Conservation (phyloP, 2,797 vertebrate species). For the Ceyx erithaca region DNA sequence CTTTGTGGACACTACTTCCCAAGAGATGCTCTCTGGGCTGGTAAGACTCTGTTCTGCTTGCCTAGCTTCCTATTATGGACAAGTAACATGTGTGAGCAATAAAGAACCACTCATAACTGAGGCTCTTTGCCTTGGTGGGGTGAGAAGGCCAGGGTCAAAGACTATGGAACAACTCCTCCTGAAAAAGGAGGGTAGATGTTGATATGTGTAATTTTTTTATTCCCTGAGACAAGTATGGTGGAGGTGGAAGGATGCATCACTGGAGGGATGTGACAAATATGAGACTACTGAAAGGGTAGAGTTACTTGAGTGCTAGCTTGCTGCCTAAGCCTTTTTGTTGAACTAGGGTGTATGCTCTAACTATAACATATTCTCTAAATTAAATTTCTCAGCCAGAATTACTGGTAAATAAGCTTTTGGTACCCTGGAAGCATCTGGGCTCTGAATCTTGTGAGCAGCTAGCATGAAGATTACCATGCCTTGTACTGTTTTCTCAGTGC, state of each 20-base stretch:
- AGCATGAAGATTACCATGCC: neutral
- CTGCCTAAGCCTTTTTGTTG: neutral
- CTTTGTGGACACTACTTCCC: slow-evolving; percentile 9
- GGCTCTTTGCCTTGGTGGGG: neutral
- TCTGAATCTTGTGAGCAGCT: neutral
- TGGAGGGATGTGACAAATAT: neutral
- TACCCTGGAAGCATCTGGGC: neutral
- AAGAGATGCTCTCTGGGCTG: slow-evolving; percentile 52
- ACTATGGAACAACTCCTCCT: neutral
- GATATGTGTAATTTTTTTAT: neutral
- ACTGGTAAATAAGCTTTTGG: neutral
- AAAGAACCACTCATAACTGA: neutral
- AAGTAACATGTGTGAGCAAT: neutral
- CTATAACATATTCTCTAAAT: neutral
- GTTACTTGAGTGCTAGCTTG: neutral
- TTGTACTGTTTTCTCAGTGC: neutral
- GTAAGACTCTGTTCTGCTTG: slow-evolving; percentile 30
- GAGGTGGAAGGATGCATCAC: neutral
- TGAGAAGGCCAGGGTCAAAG: neutral
- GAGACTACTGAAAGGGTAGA: neutral
- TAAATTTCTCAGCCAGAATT: neutral
- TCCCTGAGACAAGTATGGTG: neutral
- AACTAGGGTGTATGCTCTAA: neutral
- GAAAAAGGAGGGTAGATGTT: neutral
- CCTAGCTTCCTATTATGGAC: neutral